These are phyloP conservation scores for Saccostrea cuccullata DNA, from an alignment of 1,140 invertebrate species.

Conservation along the genomic window DNA sequence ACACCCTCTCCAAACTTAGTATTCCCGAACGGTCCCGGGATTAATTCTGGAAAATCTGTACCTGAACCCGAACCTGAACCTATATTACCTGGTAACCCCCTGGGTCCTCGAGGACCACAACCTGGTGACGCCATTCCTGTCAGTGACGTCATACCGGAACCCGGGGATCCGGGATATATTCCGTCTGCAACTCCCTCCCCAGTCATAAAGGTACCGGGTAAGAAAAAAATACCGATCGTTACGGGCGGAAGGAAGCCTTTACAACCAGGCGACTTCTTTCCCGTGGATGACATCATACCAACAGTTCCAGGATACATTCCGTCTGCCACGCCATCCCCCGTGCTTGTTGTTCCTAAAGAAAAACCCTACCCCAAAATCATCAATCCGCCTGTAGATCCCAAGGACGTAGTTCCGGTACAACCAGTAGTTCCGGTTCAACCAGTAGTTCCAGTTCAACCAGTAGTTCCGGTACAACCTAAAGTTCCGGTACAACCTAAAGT, in stretches of 20 bases:
- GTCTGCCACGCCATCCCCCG: background rate
- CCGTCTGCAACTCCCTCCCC: background rate
- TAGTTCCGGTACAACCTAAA: no score
- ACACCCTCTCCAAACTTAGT: background rate
- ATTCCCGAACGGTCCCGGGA: background rate
- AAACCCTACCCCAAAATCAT: background rate
- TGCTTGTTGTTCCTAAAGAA: background rate
- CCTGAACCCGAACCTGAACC: background rate
- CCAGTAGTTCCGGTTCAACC: background rate
- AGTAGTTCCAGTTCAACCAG: no score
- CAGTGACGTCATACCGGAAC: background rate
- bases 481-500: background rate
- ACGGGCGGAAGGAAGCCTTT: background rate
- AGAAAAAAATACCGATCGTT: background rate
- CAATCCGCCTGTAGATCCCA: background rate
- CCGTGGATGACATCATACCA: background rate
- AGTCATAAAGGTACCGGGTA: background rate
- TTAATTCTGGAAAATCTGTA: background rate
- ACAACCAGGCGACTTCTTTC: background rate
- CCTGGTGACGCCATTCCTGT: conserved; percentile 16
- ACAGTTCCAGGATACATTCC: conserved; percentile 2
- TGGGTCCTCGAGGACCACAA: background rate
- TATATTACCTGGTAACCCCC: background rate
- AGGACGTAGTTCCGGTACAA: background rate
- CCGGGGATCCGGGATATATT: background rate